These are phyloP conservation scores for Rhagonycha lutea DNA, from an alignment of 2,888 invertebrate species.

Conservation along the genomic window DNA sequence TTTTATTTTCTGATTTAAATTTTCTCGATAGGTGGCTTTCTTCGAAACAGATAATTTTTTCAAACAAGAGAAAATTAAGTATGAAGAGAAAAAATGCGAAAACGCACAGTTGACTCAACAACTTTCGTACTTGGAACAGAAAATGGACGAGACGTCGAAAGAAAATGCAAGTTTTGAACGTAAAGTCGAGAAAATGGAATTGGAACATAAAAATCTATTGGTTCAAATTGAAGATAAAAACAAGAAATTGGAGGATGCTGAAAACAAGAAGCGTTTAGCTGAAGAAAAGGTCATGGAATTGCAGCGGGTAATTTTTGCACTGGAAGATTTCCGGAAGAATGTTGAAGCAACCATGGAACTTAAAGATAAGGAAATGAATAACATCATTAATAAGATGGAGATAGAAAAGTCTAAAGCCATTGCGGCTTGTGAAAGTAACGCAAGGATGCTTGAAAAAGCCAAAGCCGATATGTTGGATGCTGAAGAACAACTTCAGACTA, in stretches of 20 bases:
- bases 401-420: constrained; percentile 42
- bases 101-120: constrained; percentile 4
- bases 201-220: background rate
- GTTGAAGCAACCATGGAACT: constrained; percentile 37
- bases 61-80: constrained; percentile 26
- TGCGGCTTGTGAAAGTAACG: constrained; percentile 26
- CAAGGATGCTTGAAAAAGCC: constrained; percentile 37
- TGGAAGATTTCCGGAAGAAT: constrained; percentile 39
- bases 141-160: constrained; percentile 6
- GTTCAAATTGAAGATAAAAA: constrained; percentile 11
- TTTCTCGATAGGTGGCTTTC: constrained; percentile 14
- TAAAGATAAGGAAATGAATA: constrained; percentile 44
- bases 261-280: constrained; percentile 42
- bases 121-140: background rate
- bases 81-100: constrained; percentile 7
- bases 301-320: constrained; percentile 25
- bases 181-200: constrained; percentile 43
- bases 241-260: constrained; percentile 41
- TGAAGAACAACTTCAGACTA: constrained; percentile 35
- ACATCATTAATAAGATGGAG: constrained; percentile 46
- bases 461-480: constrained; percentile 38
- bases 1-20: background rate
- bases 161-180: constrained; percentile 36
- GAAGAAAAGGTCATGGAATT: constrained; percentile 30
- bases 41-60: constrained; percentile 28